Evolutionary conservation across 2,113 vertebrate genomes (phyloP), one percentile per base, ranked within the genome.

Genomic region (Psittacus erithacus): DNA sequence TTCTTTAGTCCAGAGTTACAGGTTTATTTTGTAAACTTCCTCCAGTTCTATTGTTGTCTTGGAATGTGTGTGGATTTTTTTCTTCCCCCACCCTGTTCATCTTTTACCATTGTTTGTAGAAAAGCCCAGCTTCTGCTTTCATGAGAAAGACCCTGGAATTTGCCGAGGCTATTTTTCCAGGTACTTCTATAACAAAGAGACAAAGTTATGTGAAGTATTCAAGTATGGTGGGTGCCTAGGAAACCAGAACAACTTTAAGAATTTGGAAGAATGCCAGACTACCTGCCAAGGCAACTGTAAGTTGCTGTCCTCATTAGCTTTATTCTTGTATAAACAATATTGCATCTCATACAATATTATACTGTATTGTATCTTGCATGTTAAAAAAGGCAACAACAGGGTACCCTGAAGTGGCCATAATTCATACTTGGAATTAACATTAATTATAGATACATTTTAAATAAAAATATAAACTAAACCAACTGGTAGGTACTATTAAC

Each of bases 211-310:
- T 95, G 98, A 97, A 71, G 39, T n/a, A 3, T 99, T 99, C 97
- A 98, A 86, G 69, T 99, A 99, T 7, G 99, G 99, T 10, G 99
- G 99, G 41, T 99, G 99, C 94, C 98, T 99, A 5, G 99, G 99
- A 82, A 99, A 99, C 73, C 97, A 96, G 83, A 99, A 99, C 97
- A 99, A 99, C 94, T 99, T 99, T 95, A 91, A 57, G 69, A 98
- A 90, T 27, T 52, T 98, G 94, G 96, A 97, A 29, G 97, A 98
- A 35, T 99, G 99, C 94, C 97, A 97, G 92, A 70, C 41, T 7
- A 98, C 89, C 82, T 99, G 99, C 91, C 96, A 97, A 63, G 94
- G 88, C 27, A 41, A 91, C 88, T 78, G 99, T 99, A 95, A 95
- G 98, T 93, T 49, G 31, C 25, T 63, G 29, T 16, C 53, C 52